Base-by-base conservation (phyloP, 2,797 vertebrate genomes). In the Acestrorhynchus altus region DNA sequence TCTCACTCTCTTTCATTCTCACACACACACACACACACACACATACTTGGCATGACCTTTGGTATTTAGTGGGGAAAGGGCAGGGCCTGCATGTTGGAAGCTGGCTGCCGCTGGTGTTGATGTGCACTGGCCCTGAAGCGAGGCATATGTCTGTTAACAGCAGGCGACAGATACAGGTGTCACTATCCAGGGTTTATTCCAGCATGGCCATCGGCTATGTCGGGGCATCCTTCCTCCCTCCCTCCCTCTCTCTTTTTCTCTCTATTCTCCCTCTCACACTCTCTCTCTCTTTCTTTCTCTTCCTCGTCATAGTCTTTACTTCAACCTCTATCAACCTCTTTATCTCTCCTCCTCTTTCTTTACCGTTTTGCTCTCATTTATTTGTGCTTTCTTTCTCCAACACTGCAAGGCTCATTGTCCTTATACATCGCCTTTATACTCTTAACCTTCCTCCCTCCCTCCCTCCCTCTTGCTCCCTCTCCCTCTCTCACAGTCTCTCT, bases 161-260 rank as follows among this genome's bases (percentile, higher is more conserved):
- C 74, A 78, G 82, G 57, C 24, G 82, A 87, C 83, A 81, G 83
- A 86, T 83, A 79, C 87, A 86, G 82, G 87, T 88, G 86, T 87
- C 82, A 85, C 84, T 82, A 73, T 82, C 76, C 83, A 84, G 76
- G 75, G 77, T 82, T 85, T 81, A 76, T 74, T 81, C 84, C 75
- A 65, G 46, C 18, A 72, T 72, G 61, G 74, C 81, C 78, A 74
- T 72, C 24, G 74, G 82, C 70, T 73, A 65, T 22, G 60, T 22
- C 57, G 40, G 28, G 76, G 67, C 77, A 76, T 67, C 60, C 16
- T 18, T 44, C n/a, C 42, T 16, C 20, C 26, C 54, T 69, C 69
- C 47, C 46, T 80, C 59, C 28, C 54, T 35, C n/a, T 16, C 56
- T 22, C 26, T 16, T 20, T 46, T 28, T 66, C 35, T 31, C 75